Conservation (phyloP, 1,140 invertebrate species). For the Forficula auricularia region DNA sequence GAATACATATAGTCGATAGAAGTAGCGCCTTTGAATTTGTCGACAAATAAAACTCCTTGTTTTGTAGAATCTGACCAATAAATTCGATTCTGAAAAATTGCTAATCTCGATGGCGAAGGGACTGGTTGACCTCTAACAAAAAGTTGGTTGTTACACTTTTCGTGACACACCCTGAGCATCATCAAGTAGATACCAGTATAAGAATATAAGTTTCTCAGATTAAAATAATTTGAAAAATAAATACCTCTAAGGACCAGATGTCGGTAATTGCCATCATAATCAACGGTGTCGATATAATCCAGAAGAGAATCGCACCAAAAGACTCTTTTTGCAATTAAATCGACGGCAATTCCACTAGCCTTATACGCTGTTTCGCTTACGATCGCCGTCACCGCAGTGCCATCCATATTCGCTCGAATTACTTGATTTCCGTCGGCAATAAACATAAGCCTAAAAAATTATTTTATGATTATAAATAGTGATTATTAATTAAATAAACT, state of each 20-base stretch:
- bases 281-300: slow-evolving; percentile 94
- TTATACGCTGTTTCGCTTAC: slow-evolving; percentile 80
- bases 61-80: slow-evolving; percentile 94
- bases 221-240: not conserved
- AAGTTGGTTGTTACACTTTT: no score
- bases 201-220: no score
- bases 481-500: no score
- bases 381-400: slow-evolving; percentile 59
- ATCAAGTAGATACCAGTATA: no score
- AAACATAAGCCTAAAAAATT: slow-evolving; percentile 52
- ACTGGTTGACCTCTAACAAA: slow-evolving; percentile 46
- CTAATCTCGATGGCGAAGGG: slow-evolving; percentile 66
- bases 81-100: slow-evolving; percentile 77
- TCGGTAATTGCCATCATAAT: slow-evolving; percentile 75
- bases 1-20: slow-evolving; percentile 65
- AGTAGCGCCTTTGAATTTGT: slow-evolving; percentile 65
- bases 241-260: slow-evolving; percentile 52
- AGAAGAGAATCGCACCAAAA: slow-evolving; percentile 93
- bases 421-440: slow-evolving; percentile 83
- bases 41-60: slow-evolving; percentile 79
- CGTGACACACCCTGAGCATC: no score
- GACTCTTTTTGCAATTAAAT: slow-evolving; percentile 70
- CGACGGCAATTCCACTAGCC: slow-evolving; percentile 68
- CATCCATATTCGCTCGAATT: slow-evolving; percentile 79
- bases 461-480: not conserved